Evolutionary conservation across 2,113 vertebrate species (phyloP), one percentile per base, ranked within the genome.

Genomic region (Chaetodon auriga): DNA sequence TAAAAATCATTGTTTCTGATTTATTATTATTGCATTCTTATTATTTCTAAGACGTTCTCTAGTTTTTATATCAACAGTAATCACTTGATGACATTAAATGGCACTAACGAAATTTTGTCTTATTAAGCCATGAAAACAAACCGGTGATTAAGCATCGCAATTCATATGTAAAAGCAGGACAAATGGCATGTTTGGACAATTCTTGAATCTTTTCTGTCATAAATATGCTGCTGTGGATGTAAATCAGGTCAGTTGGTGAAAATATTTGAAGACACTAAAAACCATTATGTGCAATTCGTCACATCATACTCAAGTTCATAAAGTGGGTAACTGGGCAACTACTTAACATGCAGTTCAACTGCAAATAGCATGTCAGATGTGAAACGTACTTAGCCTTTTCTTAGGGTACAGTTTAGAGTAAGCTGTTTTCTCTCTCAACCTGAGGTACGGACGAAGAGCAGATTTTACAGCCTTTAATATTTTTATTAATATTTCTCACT

Each of bases 391-490:
- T 75, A 15, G 13, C 6, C 7, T 55, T 68, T 62, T 51, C 12
- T 49, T 16, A 8, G 30, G 60, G 60, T 8, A 38, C 13, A 63
- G 35, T 21, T 53, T 43, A 9, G 2, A 58, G 68, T 12, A 7
- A 14, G 25, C 36, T 43, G 64, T 53, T 60, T 55, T 46, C 61
- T 60, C 36, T 77, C 38, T 77, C 25, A 80, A 49, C 63, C 58
- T 0, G 7, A 63, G 51, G 38, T 70, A 16, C 23, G 49, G 38
- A 71, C 45, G 46, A 62, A 75, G 19, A 83, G 25, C 18, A 7
- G 43, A 82, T 82, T 68, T 75, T 51, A 60, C 19, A 55, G 61
- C 36, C 25, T n/a, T 76, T 61, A 18, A 30, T 74, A 81, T 35
- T n/a, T n/a, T n/a, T n/a, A n/a, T n/a, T n/a, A n/a, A n/a, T n/a